Evolutionary conservation across 2,113 vertebrate species (phyloP).

Genomic region (Corythornis vintsioides): DNA sequence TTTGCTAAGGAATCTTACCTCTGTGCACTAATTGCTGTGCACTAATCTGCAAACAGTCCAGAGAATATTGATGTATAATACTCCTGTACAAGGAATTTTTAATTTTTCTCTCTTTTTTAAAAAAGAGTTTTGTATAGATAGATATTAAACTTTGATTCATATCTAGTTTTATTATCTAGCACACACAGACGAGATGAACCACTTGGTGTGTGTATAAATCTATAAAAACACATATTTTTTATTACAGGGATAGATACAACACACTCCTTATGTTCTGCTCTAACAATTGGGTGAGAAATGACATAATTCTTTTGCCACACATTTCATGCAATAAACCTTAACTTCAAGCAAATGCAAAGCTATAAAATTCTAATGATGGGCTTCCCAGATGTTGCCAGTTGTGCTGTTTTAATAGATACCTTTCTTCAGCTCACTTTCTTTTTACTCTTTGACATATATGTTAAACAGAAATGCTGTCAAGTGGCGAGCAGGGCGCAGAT

Average conservation of each 20-base stretch:
- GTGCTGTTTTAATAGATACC: slow-evolving; percentile 37
- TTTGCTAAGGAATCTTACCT: neutral
- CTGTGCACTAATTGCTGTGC: neutral
- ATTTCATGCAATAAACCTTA: slow-evolving; percentile 54
- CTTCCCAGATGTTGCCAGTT: slow-evolving; percentile 60
- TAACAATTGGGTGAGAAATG: slow-evolving; percentile 41
- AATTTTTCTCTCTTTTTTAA: neutral
- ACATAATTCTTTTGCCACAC: slow-evolving; percentile 58
- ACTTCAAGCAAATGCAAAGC: slow-evolving; percentile 60
- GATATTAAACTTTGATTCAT: neutral
- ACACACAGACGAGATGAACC: neutral
- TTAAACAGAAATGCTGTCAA: slow-evolving; percentile 36
- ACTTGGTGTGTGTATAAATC: neutral
- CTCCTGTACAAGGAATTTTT: neutral
- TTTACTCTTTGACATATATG: slow-evolving; percentile 32
- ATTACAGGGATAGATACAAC: neutral
- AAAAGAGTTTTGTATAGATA: neutral
- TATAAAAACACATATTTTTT: neutral
- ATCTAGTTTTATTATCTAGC: neutral
- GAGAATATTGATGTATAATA: neutral
- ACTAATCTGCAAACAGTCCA: neutral
- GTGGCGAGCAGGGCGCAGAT: neutral
- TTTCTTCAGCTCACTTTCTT: slow-evolving; percentile 28
- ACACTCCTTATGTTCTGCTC: neutral
- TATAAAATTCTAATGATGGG: slow-evolving; percentile 49